Conservation (phyloP, 2,888 invertebrate species). For the Camponotus fellah region DNA sequence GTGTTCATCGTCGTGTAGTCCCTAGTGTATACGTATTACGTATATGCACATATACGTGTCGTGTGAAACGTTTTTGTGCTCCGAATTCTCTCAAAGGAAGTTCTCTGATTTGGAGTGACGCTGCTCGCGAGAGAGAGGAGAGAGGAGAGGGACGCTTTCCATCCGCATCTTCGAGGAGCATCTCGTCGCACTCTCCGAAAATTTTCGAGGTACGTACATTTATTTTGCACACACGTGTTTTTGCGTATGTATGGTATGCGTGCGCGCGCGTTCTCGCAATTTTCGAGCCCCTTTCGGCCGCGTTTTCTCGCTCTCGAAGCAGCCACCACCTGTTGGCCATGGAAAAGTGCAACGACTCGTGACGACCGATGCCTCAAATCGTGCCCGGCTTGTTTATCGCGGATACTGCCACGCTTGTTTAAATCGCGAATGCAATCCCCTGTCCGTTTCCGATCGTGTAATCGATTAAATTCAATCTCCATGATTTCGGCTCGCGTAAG, state of each 20-base stretch:
- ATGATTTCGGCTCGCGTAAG: not conserved
- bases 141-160: not conserved
- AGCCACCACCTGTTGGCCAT: constrained; percentile 48
- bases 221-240: not conserved
- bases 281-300: constrained; percentile 34
- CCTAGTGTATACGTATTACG: not conserved
- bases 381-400: constrained; percentile 14
- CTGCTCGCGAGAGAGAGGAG: not conserved
- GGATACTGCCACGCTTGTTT: not conserved
- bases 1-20: not conserved
- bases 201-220: constrained; percentile 18
- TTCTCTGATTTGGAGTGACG: not conserved
- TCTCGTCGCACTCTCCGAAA: not conserved
- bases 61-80: constrained; percentile 31
- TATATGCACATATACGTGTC: not conserved
- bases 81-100: constrained; percentile 3
- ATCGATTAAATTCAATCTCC: not conserved
- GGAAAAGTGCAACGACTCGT: constrained; percentile 55
- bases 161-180: not conserved
- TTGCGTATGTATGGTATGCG: not conserved
- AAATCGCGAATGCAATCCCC: not conserved
- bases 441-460: not conserved
- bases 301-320: constrained; percentile 31
- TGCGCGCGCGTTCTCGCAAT: not conserved
- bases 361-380: constrained; percentile 46